Evolutionary conservation across 2,113 vertebrate genomes (phyloP).

Genomic region (Alethe castanea): DNA sequence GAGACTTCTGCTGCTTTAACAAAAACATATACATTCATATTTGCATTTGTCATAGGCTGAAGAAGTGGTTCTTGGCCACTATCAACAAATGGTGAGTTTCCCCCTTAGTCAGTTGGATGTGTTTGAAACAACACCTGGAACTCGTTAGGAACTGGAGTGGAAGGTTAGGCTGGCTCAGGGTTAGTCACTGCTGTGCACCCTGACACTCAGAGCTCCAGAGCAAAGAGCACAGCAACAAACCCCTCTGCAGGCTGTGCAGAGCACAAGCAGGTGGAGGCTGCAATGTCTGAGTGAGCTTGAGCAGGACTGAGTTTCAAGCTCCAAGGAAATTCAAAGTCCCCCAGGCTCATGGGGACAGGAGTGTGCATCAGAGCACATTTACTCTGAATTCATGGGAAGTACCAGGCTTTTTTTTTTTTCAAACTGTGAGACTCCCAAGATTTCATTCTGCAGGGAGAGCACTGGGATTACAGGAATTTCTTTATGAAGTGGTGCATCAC

Average conservation of each 20-base stretch:
- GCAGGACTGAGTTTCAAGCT: neutral
- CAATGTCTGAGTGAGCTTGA: neutral
- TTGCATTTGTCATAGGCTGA: neutral
- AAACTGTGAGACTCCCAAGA: neutral
- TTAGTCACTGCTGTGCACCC: neutral
- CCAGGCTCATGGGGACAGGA: fast-evolving
- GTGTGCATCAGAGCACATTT: fast-evolving
- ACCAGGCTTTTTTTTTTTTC: neutral
- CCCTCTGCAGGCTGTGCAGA: neutral
- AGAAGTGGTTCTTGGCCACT: neutral
- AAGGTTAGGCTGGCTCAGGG: neutral
- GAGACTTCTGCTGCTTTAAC: neutral
- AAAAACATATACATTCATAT: neutral
- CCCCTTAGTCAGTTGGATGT: neutral
- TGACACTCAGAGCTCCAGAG: neutral
- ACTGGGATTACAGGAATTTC: neutral
- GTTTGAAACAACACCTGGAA: neutral
- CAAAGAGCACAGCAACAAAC: neutral
- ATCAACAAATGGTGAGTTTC: neutral
- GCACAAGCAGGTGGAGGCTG: neutral
- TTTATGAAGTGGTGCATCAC: neutral
- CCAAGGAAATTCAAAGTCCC: neutral
- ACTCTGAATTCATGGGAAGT: neutral
- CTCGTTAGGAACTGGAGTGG: neutral
- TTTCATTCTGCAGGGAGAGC: neutral